Percentiles rank a stretch among this genome's conserved stretches.
These are phyloP conservation scores for Varanus komodoensis DNA, from an alignment of 2,113 vertebrate genomes.

Conservation along the genomic window DNA sequence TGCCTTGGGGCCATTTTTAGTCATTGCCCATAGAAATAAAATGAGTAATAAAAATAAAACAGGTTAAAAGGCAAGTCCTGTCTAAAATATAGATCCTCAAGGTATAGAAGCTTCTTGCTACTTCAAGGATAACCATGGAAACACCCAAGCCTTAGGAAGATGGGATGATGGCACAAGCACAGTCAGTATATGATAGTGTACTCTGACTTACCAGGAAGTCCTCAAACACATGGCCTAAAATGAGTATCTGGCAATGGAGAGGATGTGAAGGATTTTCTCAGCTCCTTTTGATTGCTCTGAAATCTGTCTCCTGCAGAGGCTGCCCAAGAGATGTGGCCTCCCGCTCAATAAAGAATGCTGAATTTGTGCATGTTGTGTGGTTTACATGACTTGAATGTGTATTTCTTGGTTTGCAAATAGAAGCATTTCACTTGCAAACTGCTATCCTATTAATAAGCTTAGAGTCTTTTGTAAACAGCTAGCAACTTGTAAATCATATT, in stretches of 20 bases:
- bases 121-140: constrained; percentile 2
- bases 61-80: not conserved
- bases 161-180: not conserved
- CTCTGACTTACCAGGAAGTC: not conserved
- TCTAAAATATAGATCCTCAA: constrained; percentile 9
- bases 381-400: not conserved
- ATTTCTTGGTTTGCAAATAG: not conserved
- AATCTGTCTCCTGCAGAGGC: not conserved
- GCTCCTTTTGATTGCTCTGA: not conserved
- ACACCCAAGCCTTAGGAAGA: not conserved
- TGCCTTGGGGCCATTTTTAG: not conserved
- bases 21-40: not conserved
- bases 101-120: not conserved
- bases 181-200: not conserved
- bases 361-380: not conserved
- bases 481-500: not conserved
- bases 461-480: not conserved
- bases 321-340: not conserved
- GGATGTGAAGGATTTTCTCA: not conserved
- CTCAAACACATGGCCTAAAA: not conserved
- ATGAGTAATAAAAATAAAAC: not conserved
- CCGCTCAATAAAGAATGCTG: not conserved
- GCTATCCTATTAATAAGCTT: not conserved
- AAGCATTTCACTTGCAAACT: not conserved
- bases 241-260: not conserved